Base-by-base conservation (phyloP, 2,797 vertebrate genomes). In the Pseudopleuronectes americanus region DNA sequence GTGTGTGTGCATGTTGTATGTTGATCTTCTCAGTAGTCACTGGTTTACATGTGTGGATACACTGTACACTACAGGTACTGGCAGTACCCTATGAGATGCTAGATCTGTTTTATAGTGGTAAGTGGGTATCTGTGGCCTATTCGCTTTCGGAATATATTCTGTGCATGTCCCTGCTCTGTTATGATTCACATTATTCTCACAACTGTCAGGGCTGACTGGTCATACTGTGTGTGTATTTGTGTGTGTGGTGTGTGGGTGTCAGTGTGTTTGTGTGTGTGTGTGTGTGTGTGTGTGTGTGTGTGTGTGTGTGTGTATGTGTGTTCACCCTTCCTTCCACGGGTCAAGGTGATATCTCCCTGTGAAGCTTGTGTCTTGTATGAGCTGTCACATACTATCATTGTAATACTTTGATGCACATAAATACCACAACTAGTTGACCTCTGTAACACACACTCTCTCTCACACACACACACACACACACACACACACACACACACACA, bases 381-480 rank as follows among this genome's bases (percentile, higher is more conserved):
- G 58, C 74, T 84, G 83, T 81, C 80, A 87, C 56, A 87, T 52
- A 57, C 24, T 38, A 85, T 86, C 24, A 75, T 51, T 79, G 79
- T 81, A 81, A 68, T 61, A 78, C 51, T 36, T 31, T 56, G 21
- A 71, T 71, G 74, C 49, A 74, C 66, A 64, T 53, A 56, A 22
- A 57, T 49, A 33, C 47, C 36, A 31, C 28, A 47, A 22, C 49
- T n/a, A 10, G 43, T 10, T 57, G 64, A 73, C 58, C 51, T 8
- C 22, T 76, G 17, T 8, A 23, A 36, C 43, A 33, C 14, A 33
- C 66, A 51, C 59, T 24, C 41, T 6, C 63, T 17, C n/a, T 24
- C 49, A 38, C 43, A 43, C 23, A 28, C 59, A 55, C 53, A 49
- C 49, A 41, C 14, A 12, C 51, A 61, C 31, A 55, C 51, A 36